Conservation (phyloP, 2,888 invertebrate genomes). For the Philhelius pedissequus region DNA sequence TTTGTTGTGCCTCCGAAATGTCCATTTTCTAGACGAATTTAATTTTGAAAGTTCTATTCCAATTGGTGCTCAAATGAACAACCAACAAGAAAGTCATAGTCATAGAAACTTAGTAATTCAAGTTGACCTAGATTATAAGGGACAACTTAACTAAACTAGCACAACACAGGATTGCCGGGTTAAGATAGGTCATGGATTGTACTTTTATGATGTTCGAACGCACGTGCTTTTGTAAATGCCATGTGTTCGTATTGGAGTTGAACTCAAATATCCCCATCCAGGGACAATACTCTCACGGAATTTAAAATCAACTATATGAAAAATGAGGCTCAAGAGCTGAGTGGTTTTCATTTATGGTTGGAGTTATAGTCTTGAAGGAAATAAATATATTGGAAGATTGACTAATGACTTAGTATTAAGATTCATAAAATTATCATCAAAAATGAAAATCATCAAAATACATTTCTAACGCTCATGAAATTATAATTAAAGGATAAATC, state of each 20-base stretch:
- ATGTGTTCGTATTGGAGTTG: conserved; percentile 42
- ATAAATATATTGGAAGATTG: too few species aligned
- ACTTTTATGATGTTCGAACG: conserved; percentile 28
- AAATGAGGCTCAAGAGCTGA: background rate
- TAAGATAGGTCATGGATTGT: conserved; percentile 56
- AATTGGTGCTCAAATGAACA: background rate
- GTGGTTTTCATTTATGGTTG: background rate
- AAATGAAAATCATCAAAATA: too few species aligned
- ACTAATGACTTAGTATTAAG: too few species aligned
- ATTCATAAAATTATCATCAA: too few species aligned
- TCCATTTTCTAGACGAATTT: background rate
- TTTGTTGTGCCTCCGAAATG: background rate
- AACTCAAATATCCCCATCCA: conserved; percentile 22
- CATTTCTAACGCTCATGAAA: too few species aligned
- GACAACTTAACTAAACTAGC: conserved; percentile 13
- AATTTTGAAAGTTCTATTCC: background rate
- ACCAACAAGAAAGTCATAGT: background rate
- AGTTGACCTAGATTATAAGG: conserved; percentile 37
- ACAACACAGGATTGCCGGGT: conserved; percentile 8
- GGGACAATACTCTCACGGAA: background rate
- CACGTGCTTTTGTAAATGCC: conserved; percentile 47
- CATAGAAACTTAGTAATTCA: background rate
- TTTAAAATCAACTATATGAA: background rate
- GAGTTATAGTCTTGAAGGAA: too few species aligned
- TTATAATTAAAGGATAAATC: too few species aligned